Evolutionary conservation across 2,888 invertebrate species (phyloP), one percentile per base, ranked within the genome.

Genomic region (Caenorhabditis sinica): DNA sequence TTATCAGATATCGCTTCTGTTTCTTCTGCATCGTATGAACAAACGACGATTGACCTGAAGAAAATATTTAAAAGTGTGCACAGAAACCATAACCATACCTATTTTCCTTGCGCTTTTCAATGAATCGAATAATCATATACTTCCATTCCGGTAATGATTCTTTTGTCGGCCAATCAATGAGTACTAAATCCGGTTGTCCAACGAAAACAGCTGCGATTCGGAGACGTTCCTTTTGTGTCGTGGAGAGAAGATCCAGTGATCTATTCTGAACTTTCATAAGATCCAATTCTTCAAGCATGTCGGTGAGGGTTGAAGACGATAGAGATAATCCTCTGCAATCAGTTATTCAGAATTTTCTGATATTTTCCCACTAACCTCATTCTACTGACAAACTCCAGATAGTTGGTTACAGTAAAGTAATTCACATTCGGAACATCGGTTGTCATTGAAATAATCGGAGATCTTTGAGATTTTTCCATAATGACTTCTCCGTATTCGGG

Each of bases 151-250:
- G 75, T 23, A 71, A 49, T 5, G 71, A 71, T 28, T 82, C 75
- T 20, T 25, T 69, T 13, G 75, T 76, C 8, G 82, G 76, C 56
- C 61, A 71, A 36, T 75, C 72, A n/a, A 82, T 76, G 33, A 82
- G 40, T 36, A 82, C 76, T 11, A 82, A n/a, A 33, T 82, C 76
- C 0, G 82, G 76, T 25, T 45, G 25, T 15, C 82, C 82, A 45
- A 72, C 72, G 25, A 82, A 82, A 30, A 60, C 76, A 33, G 82
- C 76, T 0, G 72, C 76, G 17, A 82, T 65, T 33, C 82, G 71
- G n/a, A 82, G 51, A 51, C 82, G 75, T 43, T 76, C 76, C 17
- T 30, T 60, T 53, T 82, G 82, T 9, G 82, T 72, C 15, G 73
- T 65, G 6, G 82, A 76, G 9, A 82, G 45, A 15, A 82, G 36